A percentile compares a stretch with the other conserved stretches of the same genome.
Evolutionary conservation across 2,797 vertebrate species (phyloP).

Genomic region (Picus viridis): DNA sequence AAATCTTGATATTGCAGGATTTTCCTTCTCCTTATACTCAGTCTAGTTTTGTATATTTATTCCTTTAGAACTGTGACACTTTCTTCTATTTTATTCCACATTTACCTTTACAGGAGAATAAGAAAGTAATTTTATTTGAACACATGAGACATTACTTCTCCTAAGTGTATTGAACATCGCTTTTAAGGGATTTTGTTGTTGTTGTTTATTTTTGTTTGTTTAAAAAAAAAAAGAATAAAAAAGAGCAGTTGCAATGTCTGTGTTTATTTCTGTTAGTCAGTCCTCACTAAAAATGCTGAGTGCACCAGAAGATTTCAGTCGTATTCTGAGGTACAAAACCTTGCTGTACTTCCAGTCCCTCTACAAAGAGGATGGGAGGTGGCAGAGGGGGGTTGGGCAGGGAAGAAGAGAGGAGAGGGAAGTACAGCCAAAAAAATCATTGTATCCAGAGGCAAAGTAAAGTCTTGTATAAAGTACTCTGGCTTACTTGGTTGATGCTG

Average conservation of each 20-base stretch:
- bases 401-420: background rate
- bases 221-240: background rate
- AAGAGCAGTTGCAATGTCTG: fast-evolving
- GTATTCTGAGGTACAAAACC: background rate
- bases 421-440: background rate
- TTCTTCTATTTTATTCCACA: background rate
- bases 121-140: background rate
- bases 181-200: background rate
- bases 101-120: background rate
- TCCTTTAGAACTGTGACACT: background rate
- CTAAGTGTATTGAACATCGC: background rate
- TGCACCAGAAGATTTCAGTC: background rate
- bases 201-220: no score
- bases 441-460: background rate
- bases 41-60: background rate
- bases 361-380: background rate
- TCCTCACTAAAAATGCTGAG: background rate
- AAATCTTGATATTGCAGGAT: background rate
- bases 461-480: background rate
- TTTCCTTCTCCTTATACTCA: background rate
- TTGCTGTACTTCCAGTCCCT: background rate
- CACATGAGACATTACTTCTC: background rate
- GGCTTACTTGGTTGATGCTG: background rate
- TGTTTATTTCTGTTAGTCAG: background rate
- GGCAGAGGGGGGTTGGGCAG: fast-evolving